These are phyloP conservation scores for Sinonovacula constricta DNA, from an alignment of 1,140 invertebrate genomes.

Conservation along the genomic window DNA sequence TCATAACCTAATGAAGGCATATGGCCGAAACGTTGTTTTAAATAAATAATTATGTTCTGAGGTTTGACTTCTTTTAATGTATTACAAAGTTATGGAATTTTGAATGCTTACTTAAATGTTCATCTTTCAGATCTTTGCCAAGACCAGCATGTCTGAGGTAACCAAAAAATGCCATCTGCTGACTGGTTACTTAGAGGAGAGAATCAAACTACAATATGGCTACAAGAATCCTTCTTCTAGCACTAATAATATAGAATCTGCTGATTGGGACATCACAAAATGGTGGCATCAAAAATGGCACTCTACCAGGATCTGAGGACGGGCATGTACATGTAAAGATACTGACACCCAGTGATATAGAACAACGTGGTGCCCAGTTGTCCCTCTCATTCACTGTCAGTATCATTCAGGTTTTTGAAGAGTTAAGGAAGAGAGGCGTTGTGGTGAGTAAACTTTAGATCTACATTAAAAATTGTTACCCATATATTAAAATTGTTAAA, in stretches of 20 bases:
- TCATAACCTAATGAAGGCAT: too few species aligned
- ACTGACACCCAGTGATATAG: conserved; percentile 81
- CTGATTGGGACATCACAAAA: too few species aligned
- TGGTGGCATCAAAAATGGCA: background rate
- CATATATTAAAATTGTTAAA: too few species aligned
- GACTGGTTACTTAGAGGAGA: conserved; percentile 82
- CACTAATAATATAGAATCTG: too few species aligned
- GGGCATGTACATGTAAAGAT: conserved; percentile 76
- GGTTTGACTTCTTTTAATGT: too few species aligned
- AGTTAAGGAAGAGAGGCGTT: conserved; percentile 80
- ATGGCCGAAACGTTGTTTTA: too few species aligned
- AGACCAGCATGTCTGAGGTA: conserved; percentile 79
- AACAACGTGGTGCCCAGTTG: conserved; percentile 81
- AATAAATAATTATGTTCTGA: too few species aligned
- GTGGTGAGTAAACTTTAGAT: conserved; percentile 80
- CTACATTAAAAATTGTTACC: too few species aligned
- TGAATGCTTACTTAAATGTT: too few species aligned
- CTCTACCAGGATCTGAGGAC: background rate
- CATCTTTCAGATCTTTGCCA: conserved; percentile 79
- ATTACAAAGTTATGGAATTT: too few species aligned
- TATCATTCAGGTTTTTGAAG: conserved; percentile 78
- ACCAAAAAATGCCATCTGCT: conserved; percentile 80
- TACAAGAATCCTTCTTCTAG: too few species aligned
- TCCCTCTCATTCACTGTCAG: conserved; percentile 79
- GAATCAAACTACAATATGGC: conserved; percentile 71